Evolutionary conservation across 2,113 vertebrate species (phyloP), one percentile per base, ranked within the genome.

Genomic region (Brachypodius melanocephalos): DNA sequence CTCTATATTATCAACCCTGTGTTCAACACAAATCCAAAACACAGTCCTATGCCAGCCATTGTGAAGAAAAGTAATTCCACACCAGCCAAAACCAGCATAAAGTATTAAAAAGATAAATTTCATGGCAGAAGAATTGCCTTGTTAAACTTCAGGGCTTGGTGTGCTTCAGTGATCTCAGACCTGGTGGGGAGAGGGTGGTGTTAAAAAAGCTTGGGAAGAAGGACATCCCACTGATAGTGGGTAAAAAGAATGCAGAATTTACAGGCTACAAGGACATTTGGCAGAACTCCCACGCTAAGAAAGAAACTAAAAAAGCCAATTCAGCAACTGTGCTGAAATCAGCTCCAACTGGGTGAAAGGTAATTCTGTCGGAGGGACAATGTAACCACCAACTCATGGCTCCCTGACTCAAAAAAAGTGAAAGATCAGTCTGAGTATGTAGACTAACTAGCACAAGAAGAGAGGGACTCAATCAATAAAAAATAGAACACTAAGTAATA

Each of bases 1-100:
- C 55, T 69, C 40, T 0, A 0, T 3, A 7, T 40, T 2, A 17
- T 46, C 65, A 46, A 1, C n/a, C 0, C 13, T 29, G 29, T n/a
- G n/a, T 40, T 69, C 65, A 71, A 19, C 13, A 55, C 46, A 29
- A 61, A 62, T 20, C 15, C 12, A 11, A 67, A 85, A 40, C 29
- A 20, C 12, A 40, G 29, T 1, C 40, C 19, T 13, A 0, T 48
- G 7, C 26, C 24, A 78, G 55, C 34, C 29, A 31, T 2, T 46
- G 29, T 54, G 57, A 48, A 71, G 24, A 55, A 62, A 54, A 46
- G 29, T 29, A 46, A 20, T 28, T 19, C 38, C 40, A n/a, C 24
- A 5, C 12, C 13, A 55, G 40, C 24, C 48, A 48, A 63, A 79
- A 25, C 8, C 24, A 55, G 40, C 12, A 38, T 38, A 52, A 61